Base-by-base conservation (phyloP, 2,797 vertebrate genomes). In the Chrysocyon brachyurus region DNA sequence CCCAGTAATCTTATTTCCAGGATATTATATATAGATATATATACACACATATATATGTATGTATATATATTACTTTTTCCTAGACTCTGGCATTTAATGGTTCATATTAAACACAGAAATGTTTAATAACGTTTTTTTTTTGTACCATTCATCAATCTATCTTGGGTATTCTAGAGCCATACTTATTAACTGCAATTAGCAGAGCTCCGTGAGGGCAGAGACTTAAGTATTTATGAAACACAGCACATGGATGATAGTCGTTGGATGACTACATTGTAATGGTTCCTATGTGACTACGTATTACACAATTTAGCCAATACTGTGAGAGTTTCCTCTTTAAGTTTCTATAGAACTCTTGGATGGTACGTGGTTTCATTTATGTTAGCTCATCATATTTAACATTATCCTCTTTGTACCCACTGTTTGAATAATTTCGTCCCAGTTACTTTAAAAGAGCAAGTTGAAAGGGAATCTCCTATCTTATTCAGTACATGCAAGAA, bases 191-290 rank as follows among this genome's bases (percentile, higher is more conserved):
- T 36, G 36, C 36, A 3, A 36, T 36, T 36, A 36, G 36, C 36
- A 36, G 36, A 36, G 36, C 36, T 36, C 36, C 36, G 4, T 36
- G 36, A 36, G 36, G 36, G 36, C 36, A 36, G 36, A 36, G 28
- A 70, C 31, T 81, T 93, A 91, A 89, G 36, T 72, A 79, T 87
- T 88, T 91, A 92, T 91, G 78, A 97, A 91, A 81, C 15, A 96
- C 26, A 91, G 94, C 14, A 84, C 16, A 81, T 4, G 52, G 49
- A 14, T 72, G 46, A 96, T 33, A 75, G 21, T 49, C 49, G 14
- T 56, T 91, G n/a, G 84, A 84, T 92, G 46, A 90, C 26, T 91
- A 49, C 24, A 57, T 33, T 75, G 21, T 70, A 81, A 75, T 82
- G 26, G 82, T 72, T 85, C 66, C 73, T 86, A 28, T 16, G 26